Base-by-base conservation (phyloP, 2,113 vertebrate genomes). In the Cheilinus undulatus region DNA sequence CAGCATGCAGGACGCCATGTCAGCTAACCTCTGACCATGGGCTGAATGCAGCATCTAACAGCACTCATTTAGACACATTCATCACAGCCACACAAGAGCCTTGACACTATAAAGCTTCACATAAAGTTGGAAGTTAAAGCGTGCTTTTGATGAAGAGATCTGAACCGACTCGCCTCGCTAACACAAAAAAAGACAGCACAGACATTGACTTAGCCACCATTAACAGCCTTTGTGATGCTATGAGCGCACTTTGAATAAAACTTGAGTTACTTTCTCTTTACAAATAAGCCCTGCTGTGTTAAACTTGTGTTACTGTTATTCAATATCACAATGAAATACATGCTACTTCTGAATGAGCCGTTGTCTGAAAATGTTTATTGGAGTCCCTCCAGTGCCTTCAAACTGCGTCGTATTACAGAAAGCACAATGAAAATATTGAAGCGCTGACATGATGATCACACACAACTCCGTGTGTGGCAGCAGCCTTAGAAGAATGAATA, bases 401-500 rank as follows among this genome's bases (percentile, higher is more conserved):
- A 56, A 65, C 54, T 42, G 36, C 63, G 60, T 45, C 70, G 56
- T 48, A 23, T 38, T 24, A 11, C 70, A 52, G 65, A 66, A 61
- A 68, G 52, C 64, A 76, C 63, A 74, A 62, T 65, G 53, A 69
- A 81, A 78, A 88, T 65, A 82, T 48, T 52, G 61, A 77, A 30
- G 46, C 36, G 30, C 63, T 63, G 63, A 81, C 57, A 69, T 61
- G 79, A 82, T 68, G 67, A 87, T 83, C 77, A 76, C 64, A 88
- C 78, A 76, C 56, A 80, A 62, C 65, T 78, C 76, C 56, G 64
- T 76, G 66, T 79, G 77, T 73, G 51, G 53, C 49, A 48, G 79
- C 69, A 54, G 79, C 71, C 32, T 68, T 68, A 62, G 56, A 77
- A 80, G 78, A 80, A 87, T 72, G 80, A 83, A 85, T 85, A 67